Base-by-base conservation (phyloP, 2,113 vertebrate genomes). In the Silurus meridionalis region DNA sequence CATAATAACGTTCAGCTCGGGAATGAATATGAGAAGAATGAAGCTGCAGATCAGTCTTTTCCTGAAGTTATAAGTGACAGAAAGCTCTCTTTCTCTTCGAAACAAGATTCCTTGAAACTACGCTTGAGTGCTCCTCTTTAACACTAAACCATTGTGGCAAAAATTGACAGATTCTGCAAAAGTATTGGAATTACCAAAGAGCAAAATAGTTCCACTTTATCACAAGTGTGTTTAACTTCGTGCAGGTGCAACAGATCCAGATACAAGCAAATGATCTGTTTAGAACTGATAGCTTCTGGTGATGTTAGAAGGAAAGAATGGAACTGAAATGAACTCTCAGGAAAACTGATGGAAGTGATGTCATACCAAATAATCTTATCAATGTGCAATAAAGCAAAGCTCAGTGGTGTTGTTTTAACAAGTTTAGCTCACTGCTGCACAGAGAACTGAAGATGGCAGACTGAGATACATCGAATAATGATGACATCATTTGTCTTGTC, bases 111-210 rank as follows among this genome's bases (percentile, higher is more conserved):
- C 75, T 74, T 72, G 19, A 63, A 37, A n/a, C 57, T 84, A 37
- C 48, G 21, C 23, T n/a, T 17, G n/a, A 52, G 64, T 25, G 23
- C 25, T 72, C 46, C 19, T 46, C 17, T 83, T 83, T 80, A 2
- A 57, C 57, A 37, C 5, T 57, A 80, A 80, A 48, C 63, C 74
- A 46, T 57, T 67, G 17, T 0, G 7, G 37, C 14, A 67, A 28
- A 17, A 17, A 15, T 48, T n/a, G 19, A 61, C 19, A 48, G 28
- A 79, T 80, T 25, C 50, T 25, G 37, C 64, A 19, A 8, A 61
- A 11, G 14, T 21, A 23, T 92, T 92, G 19, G 90, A 90, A 94
- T 55, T 92, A 92, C 93, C 28, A 77, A 48, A 91, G 55, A 93
- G 92, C 6, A 61, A 77, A 58, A 13, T 25, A 15, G 11, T 37